These are phyloP conservation scores for Nowickia ferox DNA, from an alignment of 2,888 invertebrate genomes.

Conservation along the genomic window DNA sequence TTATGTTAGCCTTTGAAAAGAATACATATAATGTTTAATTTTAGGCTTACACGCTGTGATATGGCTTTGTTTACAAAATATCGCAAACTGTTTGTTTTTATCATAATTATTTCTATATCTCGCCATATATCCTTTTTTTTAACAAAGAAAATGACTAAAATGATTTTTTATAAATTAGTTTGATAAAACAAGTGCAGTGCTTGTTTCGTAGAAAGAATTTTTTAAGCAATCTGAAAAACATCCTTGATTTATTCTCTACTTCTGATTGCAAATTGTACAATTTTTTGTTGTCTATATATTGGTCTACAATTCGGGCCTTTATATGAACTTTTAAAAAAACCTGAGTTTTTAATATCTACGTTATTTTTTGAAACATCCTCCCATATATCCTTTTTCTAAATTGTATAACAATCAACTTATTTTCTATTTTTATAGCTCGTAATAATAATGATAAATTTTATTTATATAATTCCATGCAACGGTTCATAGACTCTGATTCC, in stretches of 20 bases:
- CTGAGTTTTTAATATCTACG: neutral
- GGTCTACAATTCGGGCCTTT: neutral
- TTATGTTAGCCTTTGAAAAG: too few species aligned
- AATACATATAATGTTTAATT: neutral
- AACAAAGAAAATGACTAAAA: too few species aligned
- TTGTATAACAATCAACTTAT: neutral
- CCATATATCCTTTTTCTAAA: constrained; percentile 15
- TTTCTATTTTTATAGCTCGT: too few species aligned
- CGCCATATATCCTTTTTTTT: constrained; percentile 1
- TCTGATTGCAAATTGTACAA: too few species aligned
- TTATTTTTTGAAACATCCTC: neutral
- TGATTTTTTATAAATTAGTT: too few species aligned
- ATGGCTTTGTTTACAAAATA: neutral
- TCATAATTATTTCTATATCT: neutral
- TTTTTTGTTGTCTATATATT: neutral
- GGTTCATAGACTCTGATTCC: too few species aligned
- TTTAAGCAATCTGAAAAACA: too few species aligned
- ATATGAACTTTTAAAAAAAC: neutral
- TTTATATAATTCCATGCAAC: too few species aligned
- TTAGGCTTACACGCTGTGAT: neutral
- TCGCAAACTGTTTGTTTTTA: neutral
- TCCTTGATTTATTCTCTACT: too few species aligned
- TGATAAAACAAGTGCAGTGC: too few species aligned
- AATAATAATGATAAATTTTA: too few species aligned
- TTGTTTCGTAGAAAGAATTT: too few species aligned